Percentiles rank a stretch among this genome's conserved stretches.
phyloP scores from a whole-genome alignment of 1,140 invertebrate species.

The Heliconius hewitsoni region DNA sequence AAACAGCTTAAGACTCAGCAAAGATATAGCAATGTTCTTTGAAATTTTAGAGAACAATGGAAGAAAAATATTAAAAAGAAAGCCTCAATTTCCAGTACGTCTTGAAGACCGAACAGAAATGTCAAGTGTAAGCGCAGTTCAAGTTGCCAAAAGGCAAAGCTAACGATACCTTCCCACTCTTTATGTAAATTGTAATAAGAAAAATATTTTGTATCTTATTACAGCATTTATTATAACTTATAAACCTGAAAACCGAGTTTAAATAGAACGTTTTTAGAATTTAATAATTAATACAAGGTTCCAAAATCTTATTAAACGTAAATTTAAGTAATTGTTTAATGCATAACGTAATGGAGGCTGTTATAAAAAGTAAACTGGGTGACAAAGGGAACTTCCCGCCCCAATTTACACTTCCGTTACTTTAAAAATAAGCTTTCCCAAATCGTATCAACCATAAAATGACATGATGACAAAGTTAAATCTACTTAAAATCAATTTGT shows the following conservation, averaged over 20 bases:
- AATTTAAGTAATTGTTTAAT: not conserved
- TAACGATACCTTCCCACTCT: slow-evolving; percentile 33
- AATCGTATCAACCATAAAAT: too few species aligned
- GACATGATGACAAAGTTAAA: too few species aligned
- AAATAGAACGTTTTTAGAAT: not conserved
- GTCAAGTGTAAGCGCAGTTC: slow-evolving; percentile 34
- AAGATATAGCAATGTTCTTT: slow-evolving; percentile 8
- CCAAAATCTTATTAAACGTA: not conserved
- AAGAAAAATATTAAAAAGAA: slow-evolving; percentile 30
- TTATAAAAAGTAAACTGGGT: not conserved
- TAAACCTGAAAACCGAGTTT: not conserved
- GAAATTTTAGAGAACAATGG: slow-evolving; percentile 34
- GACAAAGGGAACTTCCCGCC: too few species aligned
- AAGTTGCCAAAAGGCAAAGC: slow-evolving; percentile 36
- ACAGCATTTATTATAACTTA: slow-evolving; percentile 10
- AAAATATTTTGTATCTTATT: not conserved
- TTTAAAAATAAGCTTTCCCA: too few species aligned
- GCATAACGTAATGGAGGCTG: not conserved
- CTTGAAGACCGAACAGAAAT: slow-evolving; percentile 38
- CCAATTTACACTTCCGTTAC: not conserved
- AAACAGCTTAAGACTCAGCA: slow-evolving; percentile 1
- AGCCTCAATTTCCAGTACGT: slow-evolving; percentile 35
- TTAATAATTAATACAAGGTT: slow-evolving; percentile 8
- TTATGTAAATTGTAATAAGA: slow-evolving; percentile 27
- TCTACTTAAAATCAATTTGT: too few species aligned